These are phyloP conservation scores for Empidonax traillii DNA, from an alignment of 2,113 vertebrate species.

Conservation along the genomic window DNA sequence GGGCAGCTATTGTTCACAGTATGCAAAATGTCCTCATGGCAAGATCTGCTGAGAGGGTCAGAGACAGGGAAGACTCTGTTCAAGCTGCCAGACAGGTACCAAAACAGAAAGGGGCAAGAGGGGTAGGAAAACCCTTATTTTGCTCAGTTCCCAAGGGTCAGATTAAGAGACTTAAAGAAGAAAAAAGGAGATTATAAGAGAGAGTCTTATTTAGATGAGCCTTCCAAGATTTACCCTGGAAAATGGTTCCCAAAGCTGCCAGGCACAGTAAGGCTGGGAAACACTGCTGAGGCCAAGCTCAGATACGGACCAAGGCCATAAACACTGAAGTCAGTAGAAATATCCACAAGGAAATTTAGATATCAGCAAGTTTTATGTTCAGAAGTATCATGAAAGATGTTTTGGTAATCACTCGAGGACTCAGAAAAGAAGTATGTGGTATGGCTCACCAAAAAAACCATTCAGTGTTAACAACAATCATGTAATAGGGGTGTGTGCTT, in stretches of 20 bases:
- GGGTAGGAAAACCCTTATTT: neutral
- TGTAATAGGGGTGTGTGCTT: neutral
- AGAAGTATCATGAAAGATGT: neutral
- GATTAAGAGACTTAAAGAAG: neutral
- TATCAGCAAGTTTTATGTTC: neutral
- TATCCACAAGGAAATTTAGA: neutral
- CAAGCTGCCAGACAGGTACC: neutral
- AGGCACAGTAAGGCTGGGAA: neutral
- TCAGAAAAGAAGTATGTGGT: neutral
- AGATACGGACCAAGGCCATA: neutral
- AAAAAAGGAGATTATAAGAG: neutral
- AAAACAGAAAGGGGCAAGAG: neutral
- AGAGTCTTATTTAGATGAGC: neutral
- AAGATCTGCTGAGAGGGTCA: neutral
- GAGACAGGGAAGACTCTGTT: neutral
- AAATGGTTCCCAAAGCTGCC: neutral
- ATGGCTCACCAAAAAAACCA: neutral
- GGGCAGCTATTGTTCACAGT: neutral
- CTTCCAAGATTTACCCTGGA: neutral
- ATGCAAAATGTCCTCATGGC: neutral
- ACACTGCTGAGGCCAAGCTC: neutral
- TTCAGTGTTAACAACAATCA: accelerated
- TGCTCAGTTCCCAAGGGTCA: neutral
- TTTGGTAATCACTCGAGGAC: neutral
- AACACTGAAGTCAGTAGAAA: neutral